A percentile compares a stretch with the other conserved stretches of the same genome.
phyloP scores from a whole-genome alignment of 2,888 invertebrate species.

The Anagyrus pseudococci region DNA sequence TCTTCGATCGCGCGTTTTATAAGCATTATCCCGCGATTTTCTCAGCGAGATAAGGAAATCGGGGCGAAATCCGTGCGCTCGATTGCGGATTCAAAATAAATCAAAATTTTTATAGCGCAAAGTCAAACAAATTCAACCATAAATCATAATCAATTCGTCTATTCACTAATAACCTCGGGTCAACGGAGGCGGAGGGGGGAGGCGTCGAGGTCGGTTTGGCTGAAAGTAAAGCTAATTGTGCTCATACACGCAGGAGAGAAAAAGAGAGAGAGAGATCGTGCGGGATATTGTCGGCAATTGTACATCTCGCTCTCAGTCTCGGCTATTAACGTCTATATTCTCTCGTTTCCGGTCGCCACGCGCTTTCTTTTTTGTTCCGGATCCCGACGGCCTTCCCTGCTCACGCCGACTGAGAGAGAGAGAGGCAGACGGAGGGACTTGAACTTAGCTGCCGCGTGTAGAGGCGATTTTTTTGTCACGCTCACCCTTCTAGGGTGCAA shows the following conservation, averaged over 20 bases:
- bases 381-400: conserved; percentile 16
- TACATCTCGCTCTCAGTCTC: conserved; percentile 7
- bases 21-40: no score
- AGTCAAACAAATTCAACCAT: no score
- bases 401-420: no score
- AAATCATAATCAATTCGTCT: no score
- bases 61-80: no score
- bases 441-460: conserved; percentile 33
- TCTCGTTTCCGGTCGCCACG: conserved; percentile 26
- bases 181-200: no score
- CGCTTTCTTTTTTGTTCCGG: conserved; percentile 22
- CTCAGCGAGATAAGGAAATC: no score
- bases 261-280: conserved; percentile 29
- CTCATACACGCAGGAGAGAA: neutral
- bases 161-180: no score
- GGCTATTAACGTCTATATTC: conserved; percentile 31
- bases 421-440: no score
- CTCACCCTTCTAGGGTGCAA: conserved; percentile 48
- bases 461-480: conserved; percentile 51
- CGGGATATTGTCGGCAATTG: conserved; percentile 4
- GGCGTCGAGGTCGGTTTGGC: neutral
- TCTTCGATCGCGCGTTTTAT: no score
- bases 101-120: no score
- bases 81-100: no score
- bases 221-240: conserved; percentile 23